These are phyloP conservation scores for Sarcophaga subvicina DNA, from an alignment of 2,888 invertebrate species.

Conservation along the genomic window DNA sequence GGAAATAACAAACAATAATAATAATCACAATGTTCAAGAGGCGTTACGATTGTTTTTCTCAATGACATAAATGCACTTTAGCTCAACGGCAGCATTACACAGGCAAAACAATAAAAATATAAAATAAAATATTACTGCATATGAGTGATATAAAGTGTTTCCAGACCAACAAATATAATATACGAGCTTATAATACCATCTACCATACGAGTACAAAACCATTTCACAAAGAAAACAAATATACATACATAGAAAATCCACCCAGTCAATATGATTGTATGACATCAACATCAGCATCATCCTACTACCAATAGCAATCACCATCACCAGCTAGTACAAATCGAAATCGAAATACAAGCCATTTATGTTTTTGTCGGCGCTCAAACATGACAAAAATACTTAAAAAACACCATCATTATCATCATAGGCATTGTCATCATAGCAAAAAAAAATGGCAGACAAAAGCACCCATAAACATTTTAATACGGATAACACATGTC, in stretches of 20 bases:
- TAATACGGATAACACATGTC: too few species aligned
- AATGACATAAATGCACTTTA: slow-evolving; percentile 76
- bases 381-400: slow-evolving; percentile 7
- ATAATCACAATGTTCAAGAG: slow-evolving; percentile 79
- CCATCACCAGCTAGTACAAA: slow-evolving; percentile 33
- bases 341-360: slow-evolving; percentile 12
- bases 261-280: slow-evolving; percentile 16
- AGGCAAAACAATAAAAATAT: slow-evolving; percentile 50
- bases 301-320: not conserved
- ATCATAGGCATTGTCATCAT: slow-evolving; percentile 4
- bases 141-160: slow-evolving; percentile 48
- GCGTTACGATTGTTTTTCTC: slow-evolving; percentile 77
- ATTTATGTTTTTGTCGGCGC: slow-evolving; percentile 13
- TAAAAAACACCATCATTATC: slow-evolving; percentile 12
- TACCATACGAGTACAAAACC: not conserved
- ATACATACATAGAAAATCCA: slow-evolving; percentile 13
- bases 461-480: too few species aligned
- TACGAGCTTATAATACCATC: not conserved
- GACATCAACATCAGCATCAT: not conserved
- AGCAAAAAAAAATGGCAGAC: not conserved
- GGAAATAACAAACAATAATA: slow-evolving; percentile 78
- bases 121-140: slow-evolving; percentile 33
- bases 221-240: not conserved
- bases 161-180: slow-evolving; percentile 13
- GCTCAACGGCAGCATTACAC: slow-evolving; percentile 57